Evolutionary conservation across 1,140 invertebrate species (phyloP).

Genomic region (Drosophila simulans): DNA sequence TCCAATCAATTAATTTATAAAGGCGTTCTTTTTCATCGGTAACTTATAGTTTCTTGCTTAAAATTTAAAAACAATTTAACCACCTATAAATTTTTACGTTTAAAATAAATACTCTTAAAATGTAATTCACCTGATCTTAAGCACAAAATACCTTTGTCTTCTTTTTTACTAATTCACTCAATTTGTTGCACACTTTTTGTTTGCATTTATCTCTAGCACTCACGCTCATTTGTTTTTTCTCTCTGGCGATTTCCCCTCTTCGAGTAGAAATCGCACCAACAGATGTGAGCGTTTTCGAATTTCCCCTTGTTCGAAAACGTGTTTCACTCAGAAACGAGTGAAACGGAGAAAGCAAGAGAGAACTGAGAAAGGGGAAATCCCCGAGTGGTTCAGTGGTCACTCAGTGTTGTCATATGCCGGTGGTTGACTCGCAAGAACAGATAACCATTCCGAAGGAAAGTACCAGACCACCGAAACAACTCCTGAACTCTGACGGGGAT

Average conservation of each 20-base stretch:
- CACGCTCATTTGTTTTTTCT: neutral
- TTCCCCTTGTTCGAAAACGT: conserved; percentile 59
- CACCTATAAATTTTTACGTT: too few relatives aligned
- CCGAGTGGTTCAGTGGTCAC: conserved; percentile 7
- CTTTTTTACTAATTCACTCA: conserved; percentile 5
- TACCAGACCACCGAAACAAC: neutral
- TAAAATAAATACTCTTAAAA: neutral
- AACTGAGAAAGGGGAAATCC: conserved; percentile 22
- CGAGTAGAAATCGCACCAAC: conserved; percentile 14
- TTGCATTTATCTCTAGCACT: neutral
- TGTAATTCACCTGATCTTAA: too few relatives aligned
- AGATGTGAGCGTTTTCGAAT: conserved; percentile 35
- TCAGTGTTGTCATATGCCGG: neutral
- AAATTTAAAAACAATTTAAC: too few relatives aligned
- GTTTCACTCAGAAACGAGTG: conserved; percentile 3
- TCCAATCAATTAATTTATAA: neutral
- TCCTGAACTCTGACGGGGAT: neutral
- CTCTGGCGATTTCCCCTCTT: conserved; percentile 26
- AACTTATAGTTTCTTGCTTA: too few relatives aligned
- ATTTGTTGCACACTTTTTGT: conserved; percentile 1
- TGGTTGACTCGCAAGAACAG: neutral
- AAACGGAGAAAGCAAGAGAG: conserved; percentile 1
- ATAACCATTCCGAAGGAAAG: neutral
- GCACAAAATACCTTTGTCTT: neutral
- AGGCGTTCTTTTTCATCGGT: too few relatives aligned